A percentile compares a stretch with the other conserved stretches of the same genome.
phyloP scores from a whole-genome alignment of 35 echinoderm and acorn worm species.

The Nesometra sesokonis region DNA sequence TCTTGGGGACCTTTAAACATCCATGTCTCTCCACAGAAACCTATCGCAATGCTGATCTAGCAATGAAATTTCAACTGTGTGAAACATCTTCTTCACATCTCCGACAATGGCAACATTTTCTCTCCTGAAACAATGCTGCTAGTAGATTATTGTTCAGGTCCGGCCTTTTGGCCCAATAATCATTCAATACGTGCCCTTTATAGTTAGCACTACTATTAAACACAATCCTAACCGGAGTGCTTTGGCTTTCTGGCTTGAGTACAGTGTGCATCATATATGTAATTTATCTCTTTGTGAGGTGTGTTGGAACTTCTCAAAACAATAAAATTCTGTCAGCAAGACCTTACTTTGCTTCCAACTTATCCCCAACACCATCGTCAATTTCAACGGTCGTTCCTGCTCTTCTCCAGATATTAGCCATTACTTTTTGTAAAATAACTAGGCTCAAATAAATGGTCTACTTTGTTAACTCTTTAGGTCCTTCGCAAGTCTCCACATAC shows the following conservation, averaged over 20 bases:
- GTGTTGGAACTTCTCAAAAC: slow-evolving; percentile 13
- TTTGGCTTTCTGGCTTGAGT: too few species aligned
- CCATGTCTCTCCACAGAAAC: slow-evolving; percentile 25
- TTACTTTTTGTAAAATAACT: not conserved
- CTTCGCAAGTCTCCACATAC: not conserved
- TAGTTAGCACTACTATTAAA: too few species aligned
- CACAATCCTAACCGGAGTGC: too few species aligned
- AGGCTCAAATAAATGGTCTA: not conserved
- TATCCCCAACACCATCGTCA: slow-evolving; percentile 6
- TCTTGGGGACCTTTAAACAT: not conserved
- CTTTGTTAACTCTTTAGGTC: not conserved
- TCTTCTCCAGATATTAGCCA: not conserved
- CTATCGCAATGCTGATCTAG: slow-evolving; percentile 24
- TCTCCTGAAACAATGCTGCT: too few species aligned
- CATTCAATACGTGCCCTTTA: too few species aligned
- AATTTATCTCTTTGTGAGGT: too few species aligned
- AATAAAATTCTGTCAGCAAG: not conserved
- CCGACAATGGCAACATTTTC: too few species aligned
- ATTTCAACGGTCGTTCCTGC: not conserved
- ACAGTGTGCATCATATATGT: too few species aligned
- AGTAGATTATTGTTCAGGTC: too few species aligned
- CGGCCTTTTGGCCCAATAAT: too few species aligned
- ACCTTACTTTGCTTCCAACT: not conserved
- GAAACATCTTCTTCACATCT: too few species aligned
- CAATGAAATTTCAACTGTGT: too few species aligned